Base-by-base conservation (phyloP, 2,888 invertebrate species). In the Drosophila prolongata region DNA sequence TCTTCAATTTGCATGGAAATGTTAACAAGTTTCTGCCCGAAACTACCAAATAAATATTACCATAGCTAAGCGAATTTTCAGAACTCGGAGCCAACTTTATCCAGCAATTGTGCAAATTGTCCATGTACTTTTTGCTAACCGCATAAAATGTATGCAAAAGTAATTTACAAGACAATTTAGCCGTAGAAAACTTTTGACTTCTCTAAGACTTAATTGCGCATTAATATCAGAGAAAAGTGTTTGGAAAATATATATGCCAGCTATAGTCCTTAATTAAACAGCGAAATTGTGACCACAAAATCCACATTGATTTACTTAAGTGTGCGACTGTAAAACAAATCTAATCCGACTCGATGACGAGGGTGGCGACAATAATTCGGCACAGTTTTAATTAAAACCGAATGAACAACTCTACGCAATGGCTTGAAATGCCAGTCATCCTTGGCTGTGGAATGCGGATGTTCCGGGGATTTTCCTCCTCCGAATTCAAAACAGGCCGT, bases 111-210 rank as follows among this genome's bases (percentile, higher is more conserved):
- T 42, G 52, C 55, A 71, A 71, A 71, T 56, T 71, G 38, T 52
- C 54, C 55, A 19, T 56, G 61, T 44, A 50, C 42, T 58, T 55
- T 44, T 49, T 37, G 37, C 61, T 16, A 40, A 50, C 70, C 55
- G 38, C 44, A 52, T 30, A 11, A 55, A 70, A 70, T 71, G 50
- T 61, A 72, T 71, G 70, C 71, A 70, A 70, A 71, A 71, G 71
- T 60, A 60, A 71, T 71, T 70, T 71, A 40, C 72, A 71, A 46
- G 55, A 54, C 50, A 70, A 70, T 70, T 70, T 70, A 35, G 50
- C 43, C 24, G 40, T 14, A 6, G 19, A 40, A 70, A 70, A 60
- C 62, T 71, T 71, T 71, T 14, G 38, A 47, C 61, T 57, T 46
- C 19, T 10, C 35, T 9, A 16, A 27, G 40, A 55, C 47, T 38